These are phyloP conservation scores for Exocentrus adspersus DNA, from an alignment of 2,888 invertebrate species.

Conservation along the genomic window DNA sequence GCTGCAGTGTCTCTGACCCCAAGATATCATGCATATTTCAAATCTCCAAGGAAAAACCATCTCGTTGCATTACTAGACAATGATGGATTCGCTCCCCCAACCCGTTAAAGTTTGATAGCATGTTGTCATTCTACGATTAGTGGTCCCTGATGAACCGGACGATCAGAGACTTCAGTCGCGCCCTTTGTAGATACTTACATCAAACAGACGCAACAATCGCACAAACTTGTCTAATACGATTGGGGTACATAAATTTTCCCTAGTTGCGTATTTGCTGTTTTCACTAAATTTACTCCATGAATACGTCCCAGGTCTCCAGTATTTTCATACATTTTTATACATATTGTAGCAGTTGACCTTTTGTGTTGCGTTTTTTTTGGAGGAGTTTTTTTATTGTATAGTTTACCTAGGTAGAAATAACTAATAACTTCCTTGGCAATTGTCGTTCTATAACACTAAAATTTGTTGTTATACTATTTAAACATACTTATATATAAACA, in stretches of 20 bases:
- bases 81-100: conserved; percentile 46
- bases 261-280: conserved; percentile 14
- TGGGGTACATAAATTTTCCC: conserved; percentile 45
- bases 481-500: too few species aligned
- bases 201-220: conserved; percentile 45
- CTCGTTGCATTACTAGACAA: conserved; percentile 43
- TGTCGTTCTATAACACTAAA: too few species aligned
- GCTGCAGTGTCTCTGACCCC: conserved; percentile 33
- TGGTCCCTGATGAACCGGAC: conserved; percentile 48
- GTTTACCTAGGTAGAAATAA: too few species aligned
- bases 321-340: too few species aligned
- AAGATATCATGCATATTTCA: conserved; percentile 43
- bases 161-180: conserved; percentile 35
- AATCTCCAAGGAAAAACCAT: conserved; percentile 39
- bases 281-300: conserved; percentile 15
- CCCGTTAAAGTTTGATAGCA: conserved; percentile 52
- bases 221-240: conserved; percentile 43
- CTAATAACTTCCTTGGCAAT: too few species aligned
- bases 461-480: too few species aligned
- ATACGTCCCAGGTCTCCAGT: background rate
- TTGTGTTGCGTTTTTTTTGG: too few species aligned
- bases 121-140: conserved; percentile 53
- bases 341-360: too few species aligned
- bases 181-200: conserved; percentile 43
- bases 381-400: too few species aligned